Evolutionary conservation across 2,113 vertebrate genomes (phyloP), one percentile per base, ranked within the genome.

Genomic region (Labeo rohita): DNA sequence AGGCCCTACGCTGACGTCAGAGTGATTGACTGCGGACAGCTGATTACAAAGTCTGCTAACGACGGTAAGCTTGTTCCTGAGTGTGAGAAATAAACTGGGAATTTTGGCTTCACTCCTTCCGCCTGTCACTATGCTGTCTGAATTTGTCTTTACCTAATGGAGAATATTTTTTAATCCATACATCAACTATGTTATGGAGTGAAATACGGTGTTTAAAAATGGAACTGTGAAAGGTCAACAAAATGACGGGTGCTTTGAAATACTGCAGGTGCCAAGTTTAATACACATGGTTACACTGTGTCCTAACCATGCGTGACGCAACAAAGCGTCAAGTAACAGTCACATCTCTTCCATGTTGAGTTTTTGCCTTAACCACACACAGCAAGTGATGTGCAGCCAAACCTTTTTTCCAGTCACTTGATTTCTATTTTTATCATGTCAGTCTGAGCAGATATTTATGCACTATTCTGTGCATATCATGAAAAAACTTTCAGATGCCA

Each of bases 1-100:
- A 94, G 98, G 72, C 98, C 98, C 1, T 99, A 99, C 8, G 98
- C 98, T 45, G 98, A 99, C 0, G 98, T 98, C 15, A 93, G 98
- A 85, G 96, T 99, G 88, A 95, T 99, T 75, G 97, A 99, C 94
- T 99, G 98, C 28, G 98, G 98, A 63, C 96, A 99, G 89, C 95
- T 99, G 73, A 95, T 96, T 75, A 95, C 96, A 2, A 98, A 97
- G 75, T 95, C 97, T 18, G 93, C 96, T 15, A 99, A 96, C 72
- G 96, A 99, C 23, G 96, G 98, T 98, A 92, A 93, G 93, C 49
- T 28, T 1, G 34, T 6, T 15, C 65, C 79, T 66, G 63, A 72
- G 21, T 45, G 43, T 18, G 6, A 45, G 18, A n/a, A 15, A 56
- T n/a, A 47, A 76, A 28, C 28, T 15, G n/a, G 66, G 47, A 56